Base-by-base conservation (phyloP, 2,797 vertebrate species). In the Lateolabrax maculatus region DNA sequence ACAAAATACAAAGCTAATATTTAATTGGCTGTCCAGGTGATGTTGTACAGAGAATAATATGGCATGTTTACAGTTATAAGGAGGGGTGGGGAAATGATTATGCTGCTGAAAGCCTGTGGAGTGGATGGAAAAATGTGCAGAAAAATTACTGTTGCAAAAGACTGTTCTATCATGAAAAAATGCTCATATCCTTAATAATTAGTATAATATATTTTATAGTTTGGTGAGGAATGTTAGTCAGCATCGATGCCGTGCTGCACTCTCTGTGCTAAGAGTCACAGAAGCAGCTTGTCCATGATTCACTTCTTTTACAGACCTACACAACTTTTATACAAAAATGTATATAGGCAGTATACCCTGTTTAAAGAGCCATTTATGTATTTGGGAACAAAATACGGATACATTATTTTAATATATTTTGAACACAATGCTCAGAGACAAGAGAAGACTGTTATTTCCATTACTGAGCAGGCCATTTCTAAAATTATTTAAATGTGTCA, bases 331-430 rank as follows among this genome's bases (percentile, higher is more conserved):
- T n/a, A n/a, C 51, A 57, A n/a, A 75, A 75, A 52, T 67, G 71
- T 79, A 25, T 23, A 34, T 34, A 27, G 44, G 18, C 44, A 34
- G 3, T 31, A 39, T 13, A 36, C 13, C 9, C 9, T 69, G 55
- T 41, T 65, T 4, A 48, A 67, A 78, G 37, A 82, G 51, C 64
- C 36, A 18, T 77, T 46, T 55, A 29, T 62, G 53, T 70, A 19
- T 83, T 77, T 57, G 53, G 81, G 70, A 57, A 72, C 34, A 61
- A 46, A 41, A 76, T 58, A 61, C 36, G 72, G 29, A 37, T 70
- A 9, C 65, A 23, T 72, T 71, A 58, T 71, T 64, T 73, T 65
- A 80, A 75, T 86, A 76, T 84, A 81, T 86, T 77, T 71, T 72
- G 3, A 77, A 68, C 36, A 56, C 19, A 36, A 44, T 63, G 15